Conservation (phyloP, 2,113 vertebrate genomes). For the Typhlomys cinereus region DNA sequence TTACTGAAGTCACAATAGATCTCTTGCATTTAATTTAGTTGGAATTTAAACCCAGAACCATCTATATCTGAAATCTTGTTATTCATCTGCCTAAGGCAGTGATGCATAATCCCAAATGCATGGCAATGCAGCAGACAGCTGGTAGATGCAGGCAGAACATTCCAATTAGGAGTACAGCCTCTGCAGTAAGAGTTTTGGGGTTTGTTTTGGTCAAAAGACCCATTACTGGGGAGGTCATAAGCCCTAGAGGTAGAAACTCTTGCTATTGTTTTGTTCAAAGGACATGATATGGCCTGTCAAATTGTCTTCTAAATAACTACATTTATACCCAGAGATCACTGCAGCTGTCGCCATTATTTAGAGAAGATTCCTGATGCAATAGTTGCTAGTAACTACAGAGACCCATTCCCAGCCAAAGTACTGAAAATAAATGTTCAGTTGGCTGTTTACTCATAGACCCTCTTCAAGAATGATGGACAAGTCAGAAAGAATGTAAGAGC, state of each 20-base stretch:
- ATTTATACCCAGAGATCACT: background rate
- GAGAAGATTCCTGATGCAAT: background rate
- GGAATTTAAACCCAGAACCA: background rate
- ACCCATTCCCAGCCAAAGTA: background rate
- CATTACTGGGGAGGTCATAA: background rate
- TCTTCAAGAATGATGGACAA: background rate
- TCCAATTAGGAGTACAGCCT: background rate
- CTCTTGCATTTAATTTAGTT: background rate
- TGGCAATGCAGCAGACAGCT: background rate
- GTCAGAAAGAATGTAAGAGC: background rate
- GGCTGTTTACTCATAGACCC: background rate
- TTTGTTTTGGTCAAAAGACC: background rate
- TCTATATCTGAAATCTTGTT: background rate
- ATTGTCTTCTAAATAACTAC: background rate
- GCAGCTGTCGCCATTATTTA: background rate
- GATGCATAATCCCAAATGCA: background rate
- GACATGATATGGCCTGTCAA: background rate
- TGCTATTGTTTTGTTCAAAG: background rate
- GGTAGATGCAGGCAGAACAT: background rate
- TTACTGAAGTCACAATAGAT: background rate
- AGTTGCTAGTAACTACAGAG: background rate
- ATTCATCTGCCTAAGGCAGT: background rate
- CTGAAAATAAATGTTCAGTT: background rate
- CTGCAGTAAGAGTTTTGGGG: background rate
- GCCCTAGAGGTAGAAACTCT: background rate